Evolutionary conservation across 2,888 invertebrate genomes (phyloP).

Genomic region (Serrognathus titanus): DNA sequence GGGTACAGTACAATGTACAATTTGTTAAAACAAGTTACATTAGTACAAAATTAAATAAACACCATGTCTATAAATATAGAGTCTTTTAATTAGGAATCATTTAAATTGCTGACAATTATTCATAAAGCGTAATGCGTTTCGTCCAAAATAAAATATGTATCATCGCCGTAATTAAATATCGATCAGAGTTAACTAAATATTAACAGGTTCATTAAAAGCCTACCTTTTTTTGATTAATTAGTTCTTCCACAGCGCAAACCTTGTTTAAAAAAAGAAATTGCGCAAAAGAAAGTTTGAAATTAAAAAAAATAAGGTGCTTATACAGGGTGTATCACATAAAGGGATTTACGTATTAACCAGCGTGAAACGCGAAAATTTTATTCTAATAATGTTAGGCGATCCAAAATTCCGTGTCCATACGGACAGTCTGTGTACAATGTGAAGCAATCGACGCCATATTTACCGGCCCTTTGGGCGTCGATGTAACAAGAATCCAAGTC

Average conservation of each 20-base stretch:
- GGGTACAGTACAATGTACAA: too few species aligned
- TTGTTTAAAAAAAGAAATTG: not conserved
- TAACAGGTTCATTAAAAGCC: not conserved
- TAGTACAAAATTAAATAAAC: too few species aligned
- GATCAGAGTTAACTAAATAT: too few species aligned
- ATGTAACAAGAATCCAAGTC: constrained; percentile 56
- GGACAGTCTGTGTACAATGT: constrained; percentile 61
- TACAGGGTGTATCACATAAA: not conserved
- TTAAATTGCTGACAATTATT: too few species aligned
- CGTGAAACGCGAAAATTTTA: not conserved
- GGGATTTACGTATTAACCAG: too few species aligned
- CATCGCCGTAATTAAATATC: too few species aligned
- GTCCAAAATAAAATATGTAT: too few species aligned
- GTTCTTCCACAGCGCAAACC: not conserved
- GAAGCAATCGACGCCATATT: constrained; percentile 62
- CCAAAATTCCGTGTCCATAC: constrained; percentile 60
- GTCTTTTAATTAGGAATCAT: too few species aligned
- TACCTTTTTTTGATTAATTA: not conserved
- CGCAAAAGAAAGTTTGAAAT: not conserved
- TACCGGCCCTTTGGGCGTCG: constrained; percentile 62
- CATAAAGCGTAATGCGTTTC: too few species aligned
- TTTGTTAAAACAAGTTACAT: too few species aligned
- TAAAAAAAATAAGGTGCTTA: not conserved
- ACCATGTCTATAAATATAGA: too few species aligned
- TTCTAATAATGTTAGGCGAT: constrained; percentile 51